These are phyloP conservation scores for Micrastur ruficollis DNA, from an alignment of 2,797 vertebrate species.

Conservation along the genomic window DNA sequence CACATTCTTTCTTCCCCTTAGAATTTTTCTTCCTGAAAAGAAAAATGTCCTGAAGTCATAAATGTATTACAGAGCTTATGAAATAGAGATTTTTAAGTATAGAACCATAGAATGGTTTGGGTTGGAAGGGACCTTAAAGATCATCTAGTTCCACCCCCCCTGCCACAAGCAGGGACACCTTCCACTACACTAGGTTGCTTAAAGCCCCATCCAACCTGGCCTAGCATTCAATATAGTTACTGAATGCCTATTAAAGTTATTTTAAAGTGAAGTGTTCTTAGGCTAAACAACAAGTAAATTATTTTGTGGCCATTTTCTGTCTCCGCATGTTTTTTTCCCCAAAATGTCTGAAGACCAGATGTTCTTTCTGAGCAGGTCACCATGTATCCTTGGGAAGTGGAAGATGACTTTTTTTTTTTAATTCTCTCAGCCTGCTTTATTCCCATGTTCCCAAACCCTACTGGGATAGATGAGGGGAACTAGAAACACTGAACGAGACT, in stretches of 20 bases:
- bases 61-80: not conserved
- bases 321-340: not conserved
- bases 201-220: no score
- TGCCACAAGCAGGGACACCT: no score
- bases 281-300: not conserved
- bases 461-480: not conserved
- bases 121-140: no score
- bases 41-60: not conserved
- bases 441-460: not conserved
- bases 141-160: no score
- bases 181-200: no score
- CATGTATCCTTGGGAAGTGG: not conserved
- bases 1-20: not conserved
- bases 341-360: slow-evolving; percentile 2
- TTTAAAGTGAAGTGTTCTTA: not conserved
- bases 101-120: no score
- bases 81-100: not conserved
- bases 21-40: not conserved
- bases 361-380: not conserved
- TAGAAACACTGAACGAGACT: not conserved
- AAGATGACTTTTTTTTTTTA: not conserved
- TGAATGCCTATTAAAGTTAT: not conserved
- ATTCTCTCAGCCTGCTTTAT: not conserved
- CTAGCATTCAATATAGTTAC: not conserved
- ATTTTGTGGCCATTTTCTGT: not conserved